Evolutionary conservation across 2,797 vertebrate species (phyloP).

Genomic region (Chiroxiphia lanceolata): DNA sequence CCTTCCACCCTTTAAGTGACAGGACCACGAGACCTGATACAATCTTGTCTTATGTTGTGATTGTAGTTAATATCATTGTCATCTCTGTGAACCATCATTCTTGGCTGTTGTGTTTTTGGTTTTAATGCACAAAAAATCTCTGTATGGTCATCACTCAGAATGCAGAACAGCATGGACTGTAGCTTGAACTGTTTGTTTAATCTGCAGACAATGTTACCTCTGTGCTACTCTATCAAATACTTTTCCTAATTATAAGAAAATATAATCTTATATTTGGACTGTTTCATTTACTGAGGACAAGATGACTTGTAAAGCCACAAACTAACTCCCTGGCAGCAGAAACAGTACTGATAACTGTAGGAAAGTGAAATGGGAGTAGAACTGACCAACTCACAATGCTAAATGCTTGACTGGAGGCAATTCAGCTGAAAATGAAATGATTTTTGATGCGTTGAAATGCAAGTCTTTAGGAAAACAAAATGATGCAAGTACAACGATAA

Average conservation of each 20-base stretch:
- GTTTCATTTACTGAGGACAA: not conserved
- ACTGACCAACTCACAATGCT: not conserved
- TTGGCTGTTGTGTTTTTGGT: not conserved
- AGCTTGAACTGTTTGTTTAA: not conserved
- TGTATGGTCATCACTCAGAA: accelerated
- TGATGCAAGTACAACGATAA: not conserved
- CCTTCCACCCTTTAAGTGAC: not conserved
- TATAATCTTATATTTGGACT: not conserved
- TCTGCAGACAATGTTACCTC: not conserved
- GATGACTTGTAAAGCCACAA: not conserved
- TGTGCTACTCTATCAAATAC: not conserved
- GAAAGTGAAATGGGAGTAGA: not conserved
- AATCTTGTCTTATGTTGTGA: not conserved
- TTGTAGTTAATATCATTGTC: not conserved
- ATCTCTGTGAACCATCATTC: not conserved
- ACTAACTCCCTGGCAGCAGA: not conserved
- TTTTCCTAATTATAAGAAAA: not conserved
- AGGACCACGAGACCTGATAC: not conserved
- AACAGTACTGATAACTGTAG: not conserved
- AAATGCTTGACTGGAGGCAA: not conserved
- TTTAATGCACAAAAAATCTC: not conserved
- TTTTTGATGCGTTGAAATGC: not conserved
- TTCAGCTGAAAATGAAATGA: not conserved
- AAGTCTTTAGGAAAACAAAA: not conserved
- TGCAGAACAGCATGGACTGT: not conserved